Percentiles rank a stretch among this genome's conserved stretches.
Evolutionary conservation across 2,888 invertebrate species (phyloP).

Genomic region (Entomobrya multifasciata): DNA sequence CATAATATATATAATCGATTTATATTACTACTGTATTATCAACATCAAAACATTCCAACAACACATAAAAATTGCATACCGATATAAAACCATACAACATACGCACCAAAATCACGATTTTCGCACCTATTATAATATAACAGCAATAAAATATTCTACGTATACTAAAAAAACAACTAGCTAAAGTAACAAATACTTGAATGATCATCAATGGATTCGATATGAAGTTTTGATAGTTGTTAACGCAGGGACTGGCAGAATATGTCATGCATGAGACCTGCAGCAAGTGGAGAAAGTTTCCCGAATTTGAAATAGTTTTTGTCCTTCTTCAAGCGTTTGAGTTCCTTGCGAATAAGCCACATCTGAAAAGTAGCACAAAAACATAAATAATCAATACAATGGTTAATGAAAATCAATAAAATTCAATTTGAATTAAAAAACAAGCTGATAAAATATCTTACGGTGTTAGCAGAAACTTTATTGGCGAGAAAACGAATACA

Average conservation of each 20-base stretch:
- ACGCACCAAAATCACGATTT: background rate
- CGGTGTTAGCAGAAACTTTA: constrained; percentile 51
- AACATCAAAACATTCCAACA: background rate
- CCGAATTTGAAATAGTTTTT: constrained; percentile 65
- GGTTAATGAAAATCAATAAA: too few relatives aligned
- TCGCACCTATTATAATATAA: background rate
- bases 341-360: constrained; percentile 61
- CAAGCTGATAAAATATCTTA: constrained; percentile 31
- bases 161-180: too few relatives aligned
- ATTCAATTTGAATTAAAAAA: too few relatives aligned
- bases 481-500: constrained; percentile 38
- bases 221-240: background rate
- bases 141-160: background rate
- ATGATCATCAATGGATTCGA: constrained; percentile 22
- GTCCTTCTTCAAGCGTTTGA: constrained; percentile 58
- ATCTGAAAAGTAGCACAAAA: too few relatives aligned
- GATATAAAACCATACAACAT: background rate
- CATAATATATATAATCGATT: too few relatives aligned
- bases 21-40: too few relatives aligned
- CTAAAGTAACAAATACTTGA: too few relatives aligned
- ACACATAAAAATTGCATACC: background rate
- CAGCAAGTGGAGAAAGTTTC: constrained; percentile 56
- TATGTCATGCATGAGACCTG: constrained; percentile 63
- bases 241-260: constrained; percentile 55
- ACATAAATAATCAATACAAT: too few relatives aligned